These are phyloP conservation scores for Esox lucius DNA, from an alignment of 2,797 vertebrate species.

Conservation along the genomic window DNA sequence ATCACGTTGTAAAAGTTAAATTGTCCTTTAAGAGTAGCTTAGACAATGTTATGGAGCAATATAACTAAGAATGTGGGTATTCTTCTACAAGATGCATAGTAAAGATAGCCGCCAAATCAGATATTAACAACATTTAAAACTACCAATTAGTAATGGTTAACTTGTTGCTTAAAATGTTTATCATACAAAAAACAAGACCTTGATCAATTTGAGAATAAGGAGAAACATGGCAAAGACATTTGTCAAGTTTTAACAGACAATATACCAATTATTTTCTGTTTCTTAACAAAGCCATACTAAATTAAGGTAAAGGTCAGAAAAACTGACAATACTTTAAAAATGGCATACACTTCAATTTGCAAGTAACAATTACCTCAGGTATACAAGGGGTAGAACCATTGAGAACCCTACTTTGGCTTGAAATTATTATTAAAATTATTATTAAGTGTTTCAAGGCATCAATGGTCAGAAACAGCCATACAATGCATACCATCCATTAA, in stretches of 20 bases:
- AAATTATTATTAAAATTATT: not conserved
- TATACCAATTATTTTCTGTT: not conserved
- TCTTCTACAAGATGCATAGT: not conserved
- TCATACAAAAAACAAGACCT: not conserved
- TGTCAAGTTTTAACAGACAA: not conserved
- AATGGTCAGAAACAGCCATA: conserved; percentile 1
- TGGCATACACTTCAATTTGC: not conserved
- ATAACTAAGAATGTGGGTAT: not conserved
- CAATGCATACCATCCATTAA: not conserved
- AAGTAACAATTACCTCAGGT: not conserved
- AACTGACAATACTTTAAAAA: not conserved
- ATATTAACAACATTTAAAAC: too few species aligned
- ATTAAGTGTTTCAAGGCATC: not conserved
- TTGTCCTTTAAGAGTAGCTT: too few species aligned
- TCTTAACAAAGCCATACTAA: not conserved
- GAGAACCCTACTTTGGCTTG: not conserved
- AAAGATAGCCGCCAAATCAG: too few species aligned
- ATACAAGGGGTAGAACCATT: not conserved
- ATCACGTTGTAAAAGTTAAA: too few species aligned
- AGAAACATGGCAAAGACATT: not conserved
- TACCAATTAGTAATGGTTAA: not conserved
- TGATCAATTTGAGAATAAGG: not conserved
- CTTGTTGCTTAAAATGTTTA: not conserved
- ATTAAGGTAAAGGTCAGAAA: not conserved
- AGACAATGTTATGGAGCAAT: not conserved